A percentile compares a stretch with the other conserved stretches of the same genome.
phyloP scores from a whole-genome alignment of 2,888 invertebrate genomes.

The Sialis fuliginosa region DNA sequence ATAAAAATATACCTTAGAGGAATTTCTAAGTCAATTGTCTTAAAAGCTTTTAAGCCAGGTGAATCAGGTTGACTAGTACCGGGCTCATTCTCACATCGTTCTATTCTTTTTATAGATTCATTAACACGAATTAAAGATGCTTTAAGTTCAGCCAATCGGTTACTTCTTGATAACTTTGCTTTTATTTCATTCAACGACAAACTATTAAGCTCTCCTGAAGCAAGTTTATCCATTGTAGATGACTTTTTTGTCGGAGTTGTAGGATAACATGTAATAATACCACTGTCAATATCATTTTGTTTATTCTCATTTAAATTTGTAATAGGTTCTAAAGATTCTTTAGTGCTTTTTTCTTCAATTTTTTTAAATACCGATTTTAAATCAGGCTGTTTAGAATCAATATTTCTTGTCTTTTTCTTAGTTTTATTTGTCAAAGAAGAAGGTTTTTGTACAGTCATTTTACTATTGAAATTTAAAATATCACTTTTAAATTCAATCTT shows the following conservation, averaged over 20 bases:
- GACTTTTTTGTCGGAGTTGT: conserved; percentile 3
- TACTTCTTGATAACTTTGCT: conserved; percentile 45
- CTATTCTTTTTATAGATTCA: conserved; percentile 41
- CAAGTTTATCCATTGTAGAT: not conserved
- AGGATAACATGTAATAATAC: conserved; percentile 1
- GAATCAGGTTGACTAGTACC: conserved; percentile 18
- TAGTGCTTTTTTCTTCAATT: not conserved
- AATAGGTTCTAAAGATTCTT: no score
- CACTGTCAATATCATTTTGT: not conserved
- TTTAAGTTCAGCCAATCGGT: conserved; percentile 49
- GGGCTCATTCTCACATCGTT: conserved; percentile 21
- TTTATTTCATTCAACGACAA: conserved; percentile 34
- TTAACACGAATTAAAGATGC: conserved; percentile 48
- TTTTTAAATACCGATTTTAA: conserved; percentile 16
- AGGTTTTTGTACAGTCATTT: no score
- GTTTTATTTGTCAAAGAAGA: not conserved
- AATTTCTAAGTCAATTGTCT: conserved; percentile 59
- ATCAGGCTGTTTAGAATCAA: conserved; percentile 14
- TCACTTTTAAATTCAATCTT: conserved; percentile 6
- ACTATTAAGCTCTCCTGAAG: not conserved
- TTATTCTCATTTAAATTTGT: not conserved
- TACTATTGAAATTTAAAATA: conserved; percentile 5
- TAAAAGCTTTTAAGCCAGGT: conserved; percentile 43
- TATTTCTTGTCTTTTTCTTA: conserved; percentile 12
- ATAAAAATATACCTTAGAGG: conserved; percentile 40